Evolutionary conservation across 2,797 vertebrate species (phyloP), one percentile per base, ranked within the genome.

Genomic region (Clarias platycephalus): DNA sequence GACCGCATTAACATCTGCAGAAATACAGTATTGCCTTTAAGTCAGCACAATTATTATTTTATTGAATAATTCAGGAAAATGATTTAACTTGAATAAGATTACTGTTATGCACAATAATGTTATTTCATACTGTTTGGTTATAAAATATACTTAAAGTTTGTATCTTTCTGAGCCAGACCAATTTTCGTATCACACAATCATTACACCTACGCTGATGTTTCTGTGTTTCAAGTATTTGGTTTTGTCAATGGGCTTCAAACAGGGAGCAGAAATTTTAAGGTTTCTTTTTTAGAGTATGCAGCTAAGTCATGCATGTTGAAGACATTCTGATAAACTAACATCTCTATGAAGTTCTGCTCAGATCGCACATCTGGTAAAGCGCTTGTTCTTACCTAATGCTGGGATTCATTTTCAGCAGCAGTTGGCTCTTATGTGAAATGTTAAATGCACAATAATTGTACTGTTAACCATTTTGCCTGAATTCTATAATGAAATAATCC

Each of bases 301-400:
- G 44, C 82, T 1, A 13, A 31, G 60, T 40, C 24, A 10, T 60
- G 55, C 13, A 62, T 31, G 55, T 26, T 79, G 53, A 84, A 71
- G 12, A 37, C 26, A 79, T 80, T 78, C 16, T 44, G 66, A 67
- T 72, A 40, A 60, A 62, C 20, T 70, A 44, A 12, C 58, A 75
- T 83, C 74, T 83, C 49, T 76, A 62, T 76, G 37, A 24, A 57
- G 26, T 34, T 55, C 15, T 16, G 26, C 53, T 63, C 60, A 31
- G 16, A 63, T 76, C n/a, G 10, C 83, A 64, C 76, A 79, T 80
- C 76, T 84, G 83, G 76, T 71, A 71, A 72, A 76, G 64, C 75
- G 49, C 75, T 84, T 53, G 49, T 53, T 26, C 3, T 26, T 44
- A 22, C 4, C 55, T 77, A 83, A 64, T n/a, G 20, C 60, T 76